Evolutionary conservation across 1,140 invertebrate species (phyloP), one percentile per base, ranked within the genome.

Genomic region (Zaprionus inermis): DNA sequence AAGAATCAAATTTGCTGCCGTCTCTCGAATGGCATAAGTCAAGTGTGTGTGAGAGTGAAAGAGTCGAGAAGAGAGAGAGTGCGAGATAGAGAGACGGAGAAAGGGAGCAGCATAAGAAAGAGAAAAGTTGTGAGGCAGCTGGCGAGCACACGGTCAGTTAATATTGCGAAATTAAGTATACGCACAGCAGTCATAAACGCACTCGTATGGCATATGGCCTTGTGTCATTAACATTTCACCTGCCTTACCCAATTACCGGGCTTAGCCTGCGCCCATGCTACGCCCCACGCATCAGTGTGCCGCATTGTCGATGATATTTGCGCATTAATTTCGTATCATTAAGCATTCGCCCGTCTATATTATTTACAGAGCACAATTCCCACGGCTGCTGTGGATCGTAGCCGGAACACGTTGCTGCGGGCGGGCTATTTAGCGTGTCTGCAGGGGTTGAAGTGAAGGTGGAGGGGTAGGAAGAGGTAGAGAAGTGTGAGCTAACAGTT

Each of bases 271-370:
- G 28, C 46, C 44, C 76, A 34, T 54, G 18, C 18, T 51, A 49
- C 57, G 32, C 57, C 59, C 59, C 16, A 10, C 36, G 5, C 64
- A 30, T 30, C 44, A 63, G 57, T 64, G 56, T 16, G n/a, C n/a
- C 38, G 38, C 38, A 41, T 41, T 41, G 68, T 70, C 64, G 56
- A 61, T 69, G 76, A 88, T 88, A 86, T 79, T 86, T 86, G 69
- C 79, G 59, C 72, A 86, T 86, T 86, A 88, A 88, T 86, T 86
- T 82, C 82, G 67, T 74, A 79, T 86, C 83, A 86, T 86, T 86
- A 82, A 86, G 73, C 82, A 88, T 79, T 76, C 56, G 49, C 66
- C 32, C 55, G 63, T 34, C 64, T 68, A 73, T 88, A 76, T 79
- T 88, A 88, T 85, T 82, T 85, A 73, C 77, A 60, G 61, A 76